phyloP scores from a whole-genome alignment of 2,888 invertebrate genomes.

The Rutpela maculata region DNA sequence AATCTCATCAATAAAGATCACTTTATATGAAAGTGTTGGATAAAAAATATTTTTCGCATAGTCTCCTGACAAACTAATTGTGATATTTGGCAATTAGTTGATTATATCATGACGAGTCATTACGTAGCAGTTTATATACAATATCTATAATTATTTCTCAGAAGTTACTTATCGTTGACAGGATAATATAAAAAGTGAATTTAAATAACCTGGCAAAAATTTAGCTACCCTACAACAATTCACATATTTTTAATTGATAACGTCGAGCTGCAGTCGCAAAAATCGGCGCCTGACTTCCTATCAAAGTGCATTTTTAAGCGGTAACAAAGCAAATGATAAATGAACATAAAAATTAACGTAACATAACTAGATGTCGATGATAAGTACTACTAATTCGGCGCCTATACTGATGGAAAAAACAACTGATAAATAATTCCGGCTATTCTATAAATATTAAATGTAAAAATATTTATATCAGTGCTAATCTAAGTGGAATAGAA shows the following conservation, averaged over 20 bases:
- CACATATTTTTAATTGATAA: background rate
- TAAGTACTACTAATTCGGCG: constrained; percentile 40
- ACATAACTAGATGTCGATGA: constrained; percentile 28
- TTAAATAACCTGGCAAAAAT: background rate
- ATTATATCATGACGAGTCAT: background rate
- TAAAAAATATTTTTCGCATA: background rate
- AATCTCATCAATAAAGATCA: too few relatives aligned
- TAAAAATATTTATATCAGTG: constrained; percentile 37
- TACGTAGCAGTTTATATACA: background rate
- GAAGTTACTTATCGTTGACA: background rate
- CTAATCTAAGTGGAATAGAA: constrained; percentile 29
- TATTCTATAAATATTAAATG: constrained; percentile 36
- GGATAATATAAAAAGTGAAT: background rate
- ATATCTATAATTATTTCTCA: constrained; percentile 6
- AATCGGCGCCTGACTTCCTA: constrained; percentile 4
- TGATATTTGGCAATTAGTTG: background rate
- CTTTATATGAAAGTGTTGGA: too few relatives aligned
- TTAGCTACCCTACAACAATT: background rate
- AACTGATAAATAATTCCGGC: constrained; percentile 41
- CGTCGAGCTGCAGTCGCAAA: background rate
- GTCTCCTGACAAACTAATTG: background rate
- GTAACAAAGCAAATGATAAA: constrained; percentile 32
- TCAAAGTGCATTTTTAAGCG: constrained; percentile 9
- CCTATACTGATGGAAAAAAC: constrained; percentile 38
- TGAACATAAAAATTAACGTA: constrained; percentile 30